These are phyloP conservation scores for Neoniphon sammara DNA, from an alignment of 2,797 vertebrate genomes.

Conservation along the genomic window DNA sequence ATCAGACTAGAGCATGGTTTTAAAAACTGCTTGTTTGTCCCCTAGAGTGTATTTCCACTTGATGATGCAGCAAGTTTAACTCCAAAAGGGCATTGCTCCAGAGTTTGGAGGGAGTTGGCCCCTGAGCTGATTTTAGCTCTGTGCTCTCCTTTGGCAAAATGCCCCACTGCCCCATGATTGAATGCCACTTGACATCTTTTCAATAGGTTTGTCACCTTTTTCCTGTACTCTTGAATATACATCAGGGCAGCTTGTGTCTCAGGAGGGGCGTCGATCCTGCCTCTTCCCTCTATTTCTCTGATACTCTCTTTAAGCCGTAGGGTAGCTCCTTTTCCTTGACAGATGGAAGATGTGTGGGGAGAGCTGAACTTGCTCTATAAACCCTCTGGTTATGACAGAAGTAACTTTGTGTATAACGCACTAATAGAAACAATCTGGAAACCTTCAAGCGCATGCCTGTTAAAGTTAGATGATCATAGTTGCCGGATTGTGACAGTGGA, in stretches of 20 bases:
- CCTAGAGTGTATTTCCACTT: constrained; percentile 39
- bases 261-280: constrained; percentile 57
- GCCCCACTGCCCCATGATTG: constrained; percentile 72
- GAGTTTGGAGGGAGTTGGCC: constrained; percentile 55
- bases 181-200: constrained; percentile 80
- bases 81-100: constrained; percentile 70
- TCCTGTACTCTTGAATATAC: constrained; percentile 79
- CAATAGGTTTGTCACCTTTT: constrained; percentile 83
- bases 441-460: constrained; percentile 22
- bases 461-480: constrained; percentile 26
- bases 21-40: constrained; percentile 34
- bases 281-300: constrained; percentile 46
- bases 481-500: constrained; percentile 23
- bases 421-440: constrained; percentile 32
- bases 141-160: constrained; percentile 60
- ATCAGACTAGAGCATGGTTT: background rate
- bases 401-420: constrained; percentile 45
- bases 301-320: constrained; percentile 53
- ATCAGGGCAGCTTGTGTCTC: constrained; percentile 71
- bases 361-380: constrained; percentile 47
- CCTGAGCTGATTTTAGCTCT: constrained; percentile 63
- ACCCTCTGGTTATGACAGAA: constrained; percentile 51
- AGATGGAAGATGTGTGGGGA: constrained; percentile 51
- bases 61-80: constrained; percentile 73
- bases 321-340: constrained; percentile 51